These are phyloP conservation scores for Synanthedon myopaeformis DNA, from an alignment of 2,888 invertebrate species.

Conservation along the genomic window DNA sequence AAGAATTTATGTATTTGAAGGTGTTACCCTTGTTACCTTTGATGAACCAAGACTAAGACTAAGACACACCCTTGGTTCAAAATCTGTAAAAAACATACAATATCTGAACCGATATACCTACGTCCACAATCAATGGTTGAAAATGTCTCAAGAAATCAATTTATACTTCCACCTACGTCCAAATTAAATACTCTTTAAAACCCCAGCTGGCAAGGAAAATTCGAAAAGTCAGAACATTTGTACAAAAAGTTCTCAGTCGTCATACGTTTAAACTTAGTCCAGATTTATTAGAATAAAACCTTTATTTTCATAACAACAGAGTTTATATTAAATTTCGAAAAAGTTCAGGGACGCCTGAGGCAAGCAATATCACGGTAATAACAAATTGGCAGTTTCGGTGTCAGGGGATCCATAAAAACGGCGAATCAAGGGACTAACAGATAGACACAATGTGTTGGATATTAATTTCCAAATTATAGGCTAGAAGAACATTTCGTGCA, in stretches of 20 bases:
- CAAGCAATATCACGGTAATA: slow-evolving; percentile 38
- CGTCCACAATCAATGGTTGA: too few species aligned
- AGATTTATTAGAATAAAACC: neutral
- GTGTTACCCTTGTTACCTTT: too few species aligned
- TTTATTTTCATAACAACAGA: neutral
- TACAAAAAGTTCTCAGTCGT: too few species aligned
- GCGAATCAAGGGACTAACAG: slow-evolving; percentile 52
- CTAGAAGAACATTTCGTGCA: slow-evolving; percentile 34
- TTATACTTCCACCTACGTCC: too few species aligned
- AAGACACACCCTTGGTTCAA: too few species aligned
- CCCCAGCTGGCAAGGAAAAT: neutral
- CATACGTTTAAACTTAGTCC: too few species aligned
- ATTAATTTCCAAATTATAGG: slow-evolving; percentile 67
- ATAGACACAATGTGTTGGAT: slow-evolving; percentile 68
- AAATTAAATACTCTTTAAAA: neutral
- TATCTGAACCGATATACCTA: too few species aligned
- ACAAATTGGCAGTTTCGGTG: slow-evolving; percentile 56
- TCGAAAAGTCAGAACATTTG: too few species aligned
- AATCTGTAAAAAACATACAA: too few species aligned
- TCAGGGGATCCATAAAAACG: slow-evolving; percentile 55
- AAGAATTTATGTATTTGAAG: too few species aligned
- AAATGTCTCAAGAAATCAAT: too few species aligned
- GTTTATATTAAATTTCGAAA: neutral
- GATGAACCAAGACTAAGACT: too few species aligned
- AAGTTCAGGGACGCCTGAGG: slow-evolving; percentile 28